These are phyloP conservation scores for Engraulis encrasicolus DNA, from an alignment of 2,113 vertebrate species.

Conservation along the genomic window DNA sequence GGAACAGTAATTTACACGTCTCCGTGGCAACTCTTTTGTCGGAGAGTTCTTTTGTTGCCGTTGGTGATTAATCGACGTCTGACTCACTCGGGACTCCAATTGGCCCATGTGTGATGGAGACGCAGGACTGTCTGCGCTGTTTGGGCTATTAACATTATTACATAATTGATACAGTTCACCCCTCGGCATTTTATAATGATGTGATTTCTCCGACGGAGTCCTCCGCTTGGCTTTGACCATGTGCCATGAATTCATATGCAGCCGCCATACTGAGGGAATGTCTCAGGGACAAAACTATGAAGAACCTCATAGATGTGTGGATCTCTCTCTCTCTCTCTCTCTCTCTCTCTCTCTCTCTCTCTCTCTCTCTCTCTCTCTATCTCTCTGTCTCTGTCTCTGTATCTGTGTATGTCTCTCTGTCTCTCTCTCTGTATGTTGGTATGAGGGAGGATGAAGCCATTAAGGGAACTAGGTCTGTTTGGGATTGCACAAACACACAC, in stretches of 20 bases:
- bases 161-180: conserved; percentile 54
- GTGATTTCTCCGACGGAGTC: conserved; percentile 53
- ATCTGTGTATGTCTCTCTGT: too few species aligned
- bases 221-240: conserved; percentile 47
- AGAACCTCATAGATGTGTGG: too few species aligned
- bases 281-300: too few species aligned
- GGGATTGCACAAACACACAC: neutral
- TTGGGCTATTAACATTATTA: conserved; percentile 51
- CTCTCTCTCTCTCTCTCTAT: too few species aligned
- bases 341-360: too few species aligned
- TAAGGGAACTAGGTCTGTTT: neutral
- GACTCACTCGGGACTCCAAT: conserved; percentile 35
- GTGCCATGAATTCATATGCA: conserved; percentile 63
- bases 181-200: conserved; percentile 52
- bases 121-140: conserved; percentile 50
- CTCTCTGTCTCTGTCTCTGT: too few species aligned
- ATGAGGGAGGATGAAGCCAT: neutral
- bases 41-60: neutral
- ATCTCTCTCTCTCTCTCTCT: too few species aligned
- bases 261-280: conserved; percentile 57
- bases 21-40: conserved; percentile 33
- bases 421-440: too few species aligned
- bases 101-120: conserved; percentile 41
- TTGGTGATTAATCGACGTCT: conserved; percentile 34
- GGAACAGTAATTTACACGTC: conserved; percentile 32